Base-by-base conservation (phyloP, 2,888 invertebrate species). In the Platynereis dumerilii region DNA sequence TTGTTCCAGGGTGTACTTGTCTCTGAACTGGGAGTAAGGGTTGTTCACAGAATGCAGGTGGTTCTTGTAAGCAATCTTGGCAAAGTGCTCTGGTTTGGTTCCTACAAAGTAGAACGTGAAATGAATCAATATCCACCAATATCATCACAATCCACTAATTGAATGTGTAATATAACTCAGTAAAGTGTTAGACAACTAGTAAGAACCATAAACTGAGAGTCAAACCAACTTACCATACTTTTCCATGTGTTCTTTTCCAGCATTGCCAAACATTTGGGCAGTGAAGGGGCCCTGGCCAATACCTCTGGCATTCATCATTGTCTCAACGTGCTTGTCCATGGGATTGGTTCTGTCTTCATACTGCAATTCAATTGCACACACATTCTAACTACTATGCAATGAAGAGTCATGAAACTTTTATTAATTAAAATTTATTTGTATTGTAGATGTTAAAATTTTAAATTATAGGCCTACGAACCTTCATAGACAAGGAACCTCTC, bases 61-160 rank as follows among this genome's bases (percentile, higher is more conserved):
- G 85, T 99, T 99, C 85, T 99, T 99, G 81, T 91, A 91, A 0
- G 98, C 99, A 78, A 99, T 96, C 86, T 98, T 99, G 0, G 94
- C 98, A 79, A 98, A 91, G 80, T 98, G 98, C 70, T 93, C 90
- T 20, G 92, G 90, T 69, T 90, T 94, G 0, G 96, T 94, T 48
- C 96, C 86, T 80, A n/a, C n/a, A 68, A 53, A 65, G 64, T 56
- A 34, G 12, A 12, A 34, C 34, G 34, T 34, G 34, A 34, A 34
- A 34, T 7, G 34, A 34, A 34, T 12, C n/a, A n/a, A n/a, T n/a
- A n/a, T n/a, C n/a, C n/a, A n/a, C n/a, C n/a, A n/a, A n/a, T n/a
- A n/a, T n/a, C n/a, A n/a, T n/a, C n/a, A n/a, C n/a, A n/a, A n/a
- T n/a, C n/a, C n/a, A 44, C n/a, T n/a, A n/a, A n/a, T n/a, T n/a